phyloP scores from a whole-genome alignment of 1,140 invertebrate genomes.

The Drosophila lacertosa region DNA sequence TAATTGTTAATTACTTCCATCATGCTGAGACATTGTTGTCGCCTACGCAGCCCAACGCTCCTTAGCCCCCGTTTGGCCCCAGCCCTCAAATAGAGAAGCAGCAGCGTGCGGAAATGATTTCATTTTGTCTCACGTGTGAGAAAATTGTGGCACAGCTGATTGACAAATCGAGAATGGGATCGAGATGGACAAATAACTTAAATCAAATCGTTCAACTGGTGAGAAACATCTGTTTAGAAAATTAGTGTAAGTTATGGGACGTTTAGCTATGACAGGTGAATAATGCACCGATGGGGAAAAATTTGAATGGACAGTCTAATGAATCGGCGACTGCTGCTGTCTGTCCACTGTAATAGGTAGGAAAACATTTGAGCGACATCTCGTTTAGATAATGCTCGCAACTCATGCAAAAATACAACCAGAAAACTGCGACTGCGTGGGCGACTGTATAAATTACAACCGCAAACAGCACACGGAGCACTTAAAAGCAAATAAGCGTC shows the following conservation, averaged over 20 bases:
- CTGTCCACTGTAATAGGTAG: not conserved
- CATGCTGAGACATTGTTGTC: slow-evolving; percentile 8
- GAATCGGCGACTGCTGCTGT: slow-evolving; percentile 2
- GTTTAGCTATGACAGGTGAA: slow-evolving; percentile 34
- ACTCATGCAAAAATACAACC: slow-evolving; percentile 54
- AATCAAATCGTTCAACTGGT: slow-evolving; percentile 48
- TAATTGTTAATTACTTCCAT: slow-evolving; percentile 53
- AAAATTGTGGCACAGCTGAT: slow-evolving; percentile 36
- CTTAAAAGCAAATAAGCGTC: slow-evolving; percentile 56
- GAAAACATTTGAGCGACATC: slow-evolving; percentile 32
- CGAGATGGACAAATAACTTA: slow-evolving; percentile 18
- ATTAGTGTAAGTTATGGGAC: slow-evolving; percentile 9
- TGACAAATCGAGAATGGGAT: slow-evolving; percentile 37
- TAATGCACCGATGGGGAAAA: slow-evolving; percentile 17
- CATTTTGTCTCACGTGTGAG: slow-evolving; percentile 28
- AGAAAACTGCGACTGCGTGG: slow-evolving; percentile 36
- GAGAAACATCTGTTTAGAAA: slow-evolving; percentile 36
- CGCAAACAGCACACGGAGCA: slow-evolving; percentile 57
- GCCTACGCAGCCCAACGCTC: slow-evolving; percentile 47
- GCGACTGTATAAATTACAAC: slow-evolving; percentile 73
- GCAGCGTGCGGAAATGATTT: slow-evolving; percentile 45
- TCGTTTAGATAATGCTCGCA: slow-evolving; percentile 50
- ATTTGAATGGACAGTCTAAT: slow-evolving; percentile 49
- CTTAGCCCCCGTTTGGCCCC: not conserved
- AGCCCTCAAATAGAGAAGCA: slow-evolving; percentile 10